Base-by-base conservation (phyloP, 1,140 invertebrate genomes). In the Forficula auricularia region DNA sequence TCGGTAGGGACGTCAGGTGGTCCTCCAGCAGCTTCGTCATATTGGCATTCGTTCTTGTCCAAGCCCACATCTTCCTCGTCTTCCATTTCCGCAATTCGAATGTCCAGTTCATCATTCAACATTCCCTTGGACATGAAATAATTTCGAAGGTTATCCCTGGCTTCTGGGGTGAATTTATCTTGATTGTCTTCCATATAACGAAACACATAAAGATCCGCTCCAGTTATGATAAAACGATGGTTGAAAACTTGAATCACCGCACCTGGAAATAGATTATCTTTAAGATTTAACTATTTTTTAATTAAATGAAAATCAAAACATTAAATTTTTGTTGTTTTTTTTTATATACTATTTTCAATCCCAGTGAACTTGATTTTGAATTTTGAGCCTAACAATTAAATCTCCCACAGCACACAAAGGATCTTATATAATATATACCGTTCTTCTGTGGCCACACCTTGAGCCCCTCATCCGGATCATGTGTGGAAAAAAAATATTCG, bases 121-220 rank as follows among this genome's bases (percentile, higher is more conserved):
- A 70, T 64, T 38, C 71, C 71, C 48, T 68, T 55, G 16, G 61
- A 54, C 48, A 68, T 60, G 57, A 78, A 70, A 53, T 77, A 71
- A 50, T 73, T 66, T 22, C 67, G 60, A 18, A 79, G 64, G 50
- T 70, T 75, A 40, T 74, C 63, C 8, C 71, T 66, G 2, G 75
- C 58, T 43, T 74, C 64, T 15, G 63, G 64, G 4, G 66, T 61
- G 57, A 81, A 81, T 54, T 79, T 78, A 2, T 75, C 67, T 1
- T 67, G 62, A 55, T 79, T 78, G n/a, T 67, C 67, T 50, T 70
- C 63, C 62, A 80, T 74, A 50, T 79, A 81, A 10, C 71, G 63
- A 52, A 76, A 78, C 1, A 79, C 76, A 50, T 67, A 75, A 8
- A 77, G 54, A 57, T 80, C 79, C 18, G 72, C 72, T 0, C 74